Evolutionary conservation across 2,797 vertebrate genomes (phyloP).

Genomic region (Linurgus olivaceus): DNA sequence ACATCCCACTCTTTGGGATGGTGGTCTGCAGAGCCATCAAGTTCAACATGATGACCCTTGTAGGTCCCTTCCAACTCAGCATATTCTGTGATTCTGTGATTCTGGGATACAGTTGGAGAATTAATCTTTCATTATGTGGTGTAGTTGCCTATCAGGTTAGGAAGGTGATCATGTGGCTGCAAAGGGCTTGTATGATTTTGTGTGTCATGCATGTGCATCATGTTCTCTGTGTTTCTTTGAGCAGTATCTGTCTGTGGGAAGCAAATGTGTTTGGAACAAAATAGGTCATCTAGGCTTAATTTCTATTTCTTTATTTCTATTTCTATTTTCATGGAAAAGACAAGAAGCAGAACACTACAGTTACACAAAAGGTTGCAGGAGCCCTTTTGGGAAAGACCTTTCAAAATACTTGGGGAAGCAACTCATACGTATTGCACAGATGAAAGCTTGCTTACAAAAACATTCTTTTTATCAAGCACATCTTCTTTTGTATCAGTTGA

Average conservation of each 20-base stretch:
- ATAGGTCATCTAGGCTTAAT: not conserved
- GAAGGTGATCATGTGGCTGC: not conserved
- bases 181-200: not conserved
- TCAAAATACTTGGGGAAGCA: not conserved
- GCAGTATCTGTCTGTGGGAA: not conserved
- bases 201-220: not conserved
- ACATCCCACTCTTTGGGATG: not conserved
- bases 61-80: not conserved
- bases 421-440: not conserved
- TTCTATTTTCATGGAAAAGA: not conserved
- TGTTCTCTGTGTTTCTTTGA: not conserved
- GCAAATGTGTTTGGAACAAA: not conserved
- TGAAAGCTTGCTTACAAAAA: not conserved
- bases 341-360: not conserved
- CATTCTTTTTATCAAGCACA: not conserved
- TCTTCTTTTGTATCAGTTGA: not conserved
- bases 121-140: not conserved
- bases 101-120: not conserved
- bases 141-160: not conserved
- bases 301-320: not conserved
- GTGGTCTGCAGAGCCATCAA: not conserved
- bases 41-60: fast-evolving
- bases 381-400: not conserved
- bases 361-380: not conserved
- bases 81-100: not conserved